These are phyloP conservation scores for Halotydeus destructor DNA, from an alignment of 1,140 invertebrate species.

Conservation along the genomic window DNA sequence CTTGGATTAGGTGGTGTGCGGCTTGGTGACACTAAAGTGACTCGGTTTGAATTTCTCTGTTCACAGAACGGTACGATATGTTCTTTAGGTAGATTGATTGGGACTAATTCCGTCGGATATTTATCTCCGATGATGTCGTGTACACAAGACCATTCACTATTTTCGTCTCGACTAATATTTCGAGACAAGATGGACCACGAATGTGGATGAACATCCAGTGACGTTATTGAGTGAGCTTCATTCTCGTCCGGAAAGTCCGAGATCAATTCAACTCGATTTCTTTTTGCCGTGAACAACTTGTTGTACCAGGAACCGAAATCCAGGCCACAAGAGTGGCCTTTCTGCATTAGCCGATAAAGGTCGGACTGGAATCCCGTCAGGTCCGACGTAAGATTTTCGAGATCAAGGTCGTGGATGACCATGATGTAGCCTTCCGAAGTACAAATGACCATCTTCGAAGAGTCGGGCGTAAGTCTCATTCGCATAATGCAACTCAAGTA, in stretches of 20 bases:
- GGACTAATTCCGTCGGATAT: not conserved
- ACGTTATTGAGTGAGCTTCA: slow-evolving; percentile 70
- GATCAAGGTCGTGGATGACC: slow-evolving; percentile 65
- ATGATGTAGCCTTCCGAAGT: slow-evolving; percentile 72
- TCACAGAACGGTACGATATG: not conserved
- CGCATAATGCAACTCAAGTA: slow-evolving; percentile 43
- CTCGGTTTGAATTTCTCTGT: not conserved
- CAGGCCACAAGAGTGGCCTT: slow-evolving; percentile 28
- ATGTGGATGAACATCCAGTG: slow-evolving; percentile 71
- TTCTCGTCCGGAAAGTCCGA: slow-evolving; percentile 65
- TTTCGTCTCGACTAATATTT: slow-evolving; percentile 62
- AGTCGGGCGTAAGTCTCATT: slow-evolving; percentile 59
- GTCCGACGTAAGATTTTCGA: slow-evolving; percentile 52
- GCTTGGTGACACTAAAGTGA: not conserved
- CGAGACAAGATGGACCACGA: slow-evolving; percentile 69
- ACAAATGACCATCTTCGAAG: slow-evolving; percentile 65
- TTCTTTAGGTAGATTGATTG: slow-evolving; percentile 3
- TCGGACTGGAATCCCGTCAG: slow-evolving; percentile 68
- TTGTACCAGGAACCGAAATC: slow-evolving; percentile 31
- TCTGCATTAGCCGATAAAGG: slow-evolving; percentile 69
- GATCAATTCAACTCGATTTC: slow-evolving; percentile 69
- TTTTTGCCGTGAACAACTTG: slow-evolving; percentile 49
- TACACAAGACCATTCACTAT: slow-evolving; percentile 76
- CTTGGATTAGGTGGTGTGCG: not conserved
- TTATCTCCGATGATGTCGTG: slow-evolving; percentile 44